Evolutionary conservation across 2,797 vertebrate genomes (phyloP).

Genomic region (Rhinogobio ventralis): DNA sequence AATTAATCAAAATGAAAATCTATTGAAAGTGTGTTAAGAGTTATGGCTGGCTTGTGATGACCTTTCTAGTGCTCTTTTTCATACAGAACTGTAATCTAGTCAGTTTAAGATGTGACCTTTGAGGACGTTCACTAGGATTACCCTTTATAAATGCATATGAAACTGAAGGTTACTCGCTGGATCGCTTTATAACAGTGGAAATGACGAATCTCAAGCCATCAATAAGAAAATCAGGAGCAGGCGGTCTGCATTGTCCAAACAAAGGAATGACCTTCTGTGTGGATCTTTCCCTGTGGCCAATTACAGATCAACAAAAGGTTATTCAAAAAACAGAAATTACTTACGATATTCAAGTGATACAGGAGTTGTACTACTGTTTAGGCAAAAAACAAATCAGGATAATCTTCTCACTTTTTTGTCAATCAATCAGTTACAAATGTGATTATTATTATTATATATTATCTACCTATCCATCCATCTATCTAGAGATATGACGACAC

Average conservation of each 20-base stretch:
- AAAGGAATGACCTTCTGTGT: constrained; percentile 45
- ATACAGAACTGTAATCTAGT: constrained; percentile 59
- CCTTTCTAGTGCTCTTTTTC: constrained; percentile 63
- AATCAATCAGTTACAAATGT: not conserved
- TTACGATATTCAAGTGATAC: constrained; percentile 10
- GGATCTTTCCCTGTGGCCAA: constrained; percentile 35
- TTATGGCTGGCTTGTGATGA: constrained; percentile 65
- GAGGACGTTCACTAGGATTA: constrained; percentile 54
- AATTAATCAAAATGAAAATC: constrained; percentile 63
- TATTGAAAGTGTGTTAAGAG: constrained; percentile 62
- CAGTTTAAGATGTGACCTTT: constrained; percentile 64
- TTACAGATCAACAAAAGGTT: constrained; percentile 47
- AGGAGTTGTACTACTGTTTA: not conserved
- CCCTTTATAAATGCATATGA: constrained; percentile 55
- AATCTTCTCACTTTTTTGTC: not conserved
- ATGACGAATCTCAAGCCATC: constrained; percentile 40
- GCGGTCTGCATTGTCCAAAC: constrained; percentile 22
- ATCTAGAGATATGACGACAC: not conserved
- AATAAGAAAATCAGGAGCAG: constrained; percentile 45
- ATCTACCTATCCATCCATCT: not conserved
- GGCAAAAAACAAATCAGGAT: not conserved
- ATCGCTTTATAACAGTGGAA: constrained; percentile 27
- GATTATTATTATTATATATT: not conserved
- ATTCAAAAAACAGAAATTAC: constrained; percentile 35
- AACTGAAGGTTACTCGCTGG: constrained; percentile 47